Evolutionary conservation across 2,797 vertebrate genomes (phyloP).

Genomic region (Gorsachius magnificus): DNA sequence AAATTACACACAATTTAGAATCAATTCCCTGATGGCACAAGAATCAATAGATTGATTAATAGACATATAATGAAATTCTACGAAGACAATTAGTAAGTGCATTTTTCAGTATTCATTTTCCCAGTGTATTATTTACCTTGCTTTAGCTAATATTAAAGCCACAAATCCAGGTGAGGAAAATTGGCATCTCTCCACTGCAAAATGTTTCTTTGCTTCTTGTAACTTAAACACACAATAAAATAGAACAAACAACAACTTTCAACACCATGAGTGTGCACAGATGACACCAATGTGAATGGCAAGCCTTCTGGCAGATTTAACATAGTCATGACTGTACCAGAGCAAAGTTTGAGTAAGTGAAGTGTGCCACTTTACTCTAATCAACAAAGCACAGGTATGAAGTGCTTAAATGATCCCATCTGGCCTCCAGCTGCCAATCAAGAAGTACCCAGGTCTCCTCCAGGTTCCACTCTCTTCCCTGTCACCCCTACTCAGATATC

Average conservation of each 20-base stretch:
- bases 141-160: neutral
- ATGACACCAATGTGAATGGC: neutral
- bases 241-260: neutral
- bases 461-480: neutral
- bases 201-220: neutral
- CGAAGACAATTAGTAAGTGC: neutral
- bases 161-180: neutral
- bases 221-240: neutral
- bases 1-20: neutral
- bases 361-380: neutral
- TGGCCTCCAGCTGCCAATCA: neutral
- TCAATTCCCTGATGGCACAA: neutral
- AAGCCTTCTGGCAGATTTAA: neutral
- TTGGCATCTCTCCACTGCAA: neutral
- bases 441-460: neutral
- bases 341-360: neutral
- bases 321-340: neutral
- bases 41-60: neutral
- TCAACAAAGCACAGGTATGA: neutral
- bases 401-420: neutral
- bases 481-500: neutral
- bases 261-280: too few species aligned
- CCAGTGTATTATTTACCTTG: neutral
- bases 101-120: neutral
- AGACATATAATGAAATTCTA: neutral